Evolutionary conservation across 2,888 invertebrate genomes (phyloP).

Genomic region (Blera fallax): DNA sequence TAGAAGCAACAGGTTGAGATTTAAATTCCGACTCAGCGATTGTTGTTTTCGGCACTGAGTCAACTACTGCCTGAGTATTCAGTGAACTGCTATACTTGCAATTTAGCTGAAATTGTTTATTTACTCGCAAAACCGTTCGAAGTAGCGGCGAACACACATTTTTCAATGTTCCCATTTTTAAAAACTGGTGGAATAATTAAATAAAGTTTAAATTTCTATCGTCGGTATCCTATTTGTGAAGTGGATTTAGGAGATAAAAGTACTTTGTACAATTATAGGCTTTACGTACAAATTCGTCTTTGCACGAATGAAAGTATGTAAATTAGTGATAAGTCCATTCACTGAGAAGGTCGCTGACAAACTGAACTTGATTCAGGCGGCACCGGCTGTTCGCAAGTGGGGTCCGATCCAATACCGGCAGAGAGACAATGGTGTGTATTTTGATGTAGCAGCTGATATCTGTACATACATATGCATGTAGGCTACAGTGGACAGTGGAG

Average conservation of each 20-base stretch:
- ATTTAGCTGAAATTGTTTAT: constrained; percentile 11
- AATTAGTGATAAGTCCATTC: not conserved
- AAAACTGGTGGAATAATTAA: not conserved
- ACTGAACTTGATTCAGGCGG: not conserved
- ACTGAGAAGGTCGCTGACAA: not conserved
- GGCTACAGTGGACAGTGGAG: constrained; percentile 11
- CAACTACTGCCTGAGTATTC: constrained; percentile 3
- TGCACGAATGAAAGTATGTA: not conserved
- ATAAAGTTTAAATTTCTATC: not conserved
- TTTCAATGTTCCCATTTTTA: constrained; percentile 20
- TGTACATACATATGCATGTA: too few species aligned
- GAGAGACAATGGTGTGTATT: not conserved
- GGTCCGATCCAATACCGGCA: too few species aligned
- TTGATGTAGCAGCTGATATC: constrained; percentile 13
- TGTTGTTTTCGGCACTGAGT: not conserved
- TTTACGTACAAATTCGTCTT: not conserved
- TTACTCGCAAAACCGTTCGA: constrained; percentile 1
- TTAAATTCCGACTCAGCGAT: constrained; percentile 11
- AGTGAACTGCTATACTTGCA: constrained; percentile 21
- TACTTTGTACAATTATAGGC: not conserved
- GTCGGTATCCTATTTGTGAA: too few species aligned
- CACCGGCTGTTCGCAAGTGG: not conserved
- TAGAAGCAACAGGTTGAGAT: constrained; percentile 25
- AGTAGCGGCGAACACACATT: not conserved
- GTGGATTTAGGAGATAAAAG: not conserved